Evolutionary conservation across 2,113 vertebrate genomes (phyloP).

Genomic region (Guaruba guarouba): DNA sequence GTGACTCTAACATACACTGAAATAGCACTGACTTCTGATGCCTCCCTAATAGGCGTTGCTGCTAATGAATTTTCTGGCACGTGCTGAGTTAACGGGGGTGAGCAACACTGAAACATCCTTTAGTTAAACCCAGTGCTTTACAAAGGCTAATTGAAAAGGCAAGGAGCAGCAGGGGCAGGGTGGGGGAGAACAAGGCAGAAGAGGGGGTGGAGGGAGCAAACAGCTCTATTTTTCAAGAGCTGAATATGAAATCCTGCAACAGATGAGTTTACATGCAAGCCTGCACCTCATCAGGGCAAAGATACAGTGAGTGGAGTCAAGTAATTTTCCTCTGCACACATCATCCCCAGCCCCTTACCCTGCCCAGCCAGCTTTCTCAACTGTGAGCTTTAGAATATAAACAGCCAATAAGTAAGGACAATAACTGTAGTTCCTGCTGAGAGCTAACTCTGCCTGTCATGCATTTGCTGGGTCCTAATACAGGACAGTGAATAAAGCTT

Average conservation of each 20-base stretch:
- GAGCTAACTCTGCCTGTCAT: slow-evolving; percentile 66
- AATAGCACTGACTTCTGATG: neutral
- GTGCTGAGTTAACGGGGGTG: slow-evolving; percentile 8
- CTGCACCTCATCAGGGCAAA: slow-evolving; percentile 10
- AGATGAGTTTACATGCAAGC: slow-evolving; percentile 34
- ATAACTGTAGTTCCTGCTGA: slow-evolving; percentile 72
- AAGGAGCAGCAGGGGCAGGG: neutral
- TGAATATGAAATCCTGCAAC: slow-evolving; percentile 48
- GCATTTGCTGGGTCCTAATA: slow-evolving; percentile 77
- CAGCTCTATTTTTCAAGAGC: slow-evolving; percentile 36
- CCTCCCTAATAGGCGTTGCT: neutral
- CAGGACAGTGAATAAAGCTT: slow-evolving; percentile 81
- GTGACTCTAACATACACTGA: accelerated
- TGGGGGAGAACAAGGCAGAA: neutral
- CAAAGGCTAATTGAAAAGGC: slow-evolving; percentile 36
- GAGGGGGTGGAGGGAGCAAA: neutral
- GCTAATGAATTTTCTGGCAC: slow-evolving; percentile 40
- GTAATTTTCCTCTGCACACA: slow-evolving; percentile 35
- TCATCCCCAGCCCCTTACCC: neutral
- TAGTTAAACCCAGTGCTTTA: slow-evolving; percentile 15
- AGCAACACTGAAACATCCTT: neutral
- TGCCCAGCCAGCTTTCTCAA: slow-evolving; percentile 53
- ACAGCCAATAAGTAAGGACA: slow-evolving; percentile 73
- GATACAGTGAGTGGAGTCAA: neutral
- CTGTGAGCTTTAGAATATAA: slow-evolving; percentile 60